Base-by-base conservation (phyloP, 2,797 vertebrate species). In the Calcarius lapponicus region DNA sequence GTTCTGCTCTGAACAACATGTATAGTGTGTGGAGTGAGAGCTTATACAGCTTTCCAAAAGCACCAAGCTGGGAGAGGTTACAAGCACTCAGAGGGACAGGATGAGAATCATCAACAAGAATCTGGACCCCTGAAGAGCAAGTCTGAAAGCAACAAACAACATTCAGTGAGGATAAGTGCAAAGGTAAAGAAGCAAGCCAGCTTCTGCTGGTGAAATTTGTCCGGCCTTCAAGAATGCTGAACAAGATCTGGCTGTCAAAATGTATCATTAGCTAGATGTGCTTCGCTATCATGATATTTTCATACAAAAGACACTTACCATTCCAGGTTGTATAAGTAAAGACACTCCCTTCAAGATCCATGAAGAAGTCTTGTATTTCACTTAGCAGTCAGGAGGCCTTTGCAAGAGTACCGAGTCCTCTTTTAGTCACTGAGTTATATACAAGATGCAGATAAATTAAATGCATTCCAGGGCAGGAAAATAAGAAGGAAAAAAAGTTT, bases 381-480 rank as follows among this genome's bases (percentile, higher is more conserved):
- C 38, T 74, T 38, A 17, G 64, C 45, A 82, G 24, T n/a, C 9
- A 1, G 56, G 24, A 90, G 54, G 38, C 15, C 50, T 84, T 79
- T n/a, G 28, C 20, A 69, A 58, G 50, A 50, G 19, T 42, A 56
- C 12, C 0, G 0, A 72, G 21, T 47, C 40, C 29, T 67, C 22
- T 45, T 79, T 57, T 43, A 78, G 34, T 60, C 32, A 54, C 38
- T 54, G 57, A 80, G 69, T 1, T 18, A 64, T 73, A 58, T 12
- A 14, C 22, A 80, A 93, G 56, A 42, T 22, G 8, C 57, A 83
- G 62, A 81, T 80, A 90, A 95, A 93, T 92, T 38, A 67, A 92
- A 70, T 4, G 24, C n/a, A 60, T 62, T 91, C 29, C 26, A 80
- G n/a, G 34, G 26, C 34, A 87, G 74, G 71, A 70, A 80, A 96